Conservation (phyloP, 2,888 invertebrate species). For the Aleiodes testaceus region DNA sequence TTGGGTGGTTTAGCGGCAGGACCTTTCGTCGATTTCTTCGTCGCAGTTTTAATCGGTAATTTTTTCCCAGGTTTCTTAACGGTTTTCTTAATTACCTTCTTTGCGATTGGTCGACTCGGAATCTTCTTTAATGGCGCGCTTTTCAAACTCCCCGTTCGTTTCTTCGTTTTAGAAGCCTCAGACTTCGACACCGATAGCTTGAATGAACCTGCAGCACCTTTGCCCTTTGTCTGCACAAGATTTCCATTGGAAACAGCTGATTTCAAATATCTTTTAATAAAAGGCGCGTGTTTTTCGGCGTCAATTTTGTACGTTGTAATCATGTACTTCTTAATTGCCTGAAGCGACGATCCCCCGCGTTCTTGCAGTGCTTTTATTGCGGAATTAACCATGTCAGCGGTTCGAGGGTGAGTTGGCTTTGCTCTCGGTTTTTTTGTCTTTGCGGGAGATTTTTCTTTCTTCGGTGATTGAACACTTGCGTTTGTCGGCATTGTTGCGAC, state of each 20-base stretch:
- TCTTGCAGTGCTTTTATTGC: conserved; percentile 76
- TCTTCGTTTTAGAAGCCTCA: conserved; percentile 45
- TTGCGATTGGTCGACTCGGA: conserved; percentile 28
- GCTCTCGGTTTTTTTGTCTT: conserved; percentile 37
- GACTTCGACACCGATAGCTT: conserved; percentile 68
- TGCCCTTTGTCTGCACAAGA: conserved; percentile 75
- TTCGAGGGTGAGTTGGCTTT: conserved; percentile 73
- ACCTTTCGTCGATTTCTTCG: conserved; percentile 40
- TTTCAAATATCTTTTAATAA: conserved; percentile 78
- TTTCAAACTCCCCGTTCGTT: neutral
- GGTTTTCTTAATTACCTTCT: conserved; percentile 45
- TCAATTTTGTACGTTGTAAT: conserved; percentile 77
- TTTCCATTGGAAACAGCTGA: conserved; percentile 74
- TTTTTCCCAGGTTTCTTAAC: conserved; percentile 44
- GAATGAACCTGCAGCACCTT: conserved; percentile 75
- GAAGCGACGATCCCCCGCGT: conserved; percentile 76
- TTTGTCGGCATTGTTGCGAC: conserved; percentile 35
- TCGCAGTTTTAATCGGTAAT: conserved; percentile 18
- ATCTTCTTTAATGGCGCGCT: conserved; percentile 35
- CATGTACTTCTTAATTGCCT: conserved; percentile 79
- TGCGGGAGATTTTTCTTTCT: conserved; percentile 46
- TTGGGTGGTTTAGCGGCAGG: conserved; percentile 50
- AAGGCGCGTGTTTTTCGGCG: conserved; percentile 75
- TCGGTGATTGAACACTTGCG: conserved; percentile 55
- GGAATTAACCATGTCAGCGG: conserved; percentile 76